Base-by-base conservation (phyloP, 2,888 invertebrate species). In the Quadriops clusia region DNA sequence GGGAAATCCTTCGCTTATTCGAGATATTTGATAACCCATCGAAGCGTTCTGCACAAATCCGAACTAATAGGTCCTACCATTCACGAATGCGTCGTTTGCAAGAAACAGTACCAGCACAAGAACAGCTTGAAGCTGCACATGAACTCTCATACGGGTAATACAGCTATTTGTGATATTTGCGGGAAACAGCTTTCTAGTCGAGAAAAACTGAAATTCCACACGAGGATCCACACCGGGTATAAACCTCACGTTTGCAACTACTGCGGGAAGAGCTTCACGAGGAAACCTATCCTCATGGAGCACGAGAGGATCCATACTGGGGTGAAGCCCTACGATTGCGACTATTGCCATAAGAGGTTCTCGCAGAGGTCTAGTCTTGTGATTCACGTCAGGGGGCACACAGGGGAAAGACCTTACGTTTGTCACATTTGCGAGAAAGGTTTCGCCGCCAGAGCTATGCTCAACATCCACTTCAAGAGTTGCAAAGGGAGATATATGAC, bases 321-420 rank as follows among this genome's bases (percentile, higher is more conserved):
- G 2, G 58, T 56, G 35, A 49, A 54, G 26, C 60, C 60, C 3
- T 59, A 58, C 37, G 46, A 50, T 29, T 74, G 74, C 53, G 63
- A 69, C 37, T 65, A 67, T 51, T 74, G 74, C 55, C 65, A 65
- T 17, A 73, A 74, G 55, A 69, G 68, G 8, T 74, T 74, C 60
- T 68, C 68, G 16, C 74, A 74, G 56, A 60, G 72, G 9, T 70
- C 72, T 40, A 74, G 73, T 39, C 64, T 74, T 39, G 72, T 72
- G 38, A 73, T 73, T 37, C 75, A 75, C 53, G 72, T 71, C 54
- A 58, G 74, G 47, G 70, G 70, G 49, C 74, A 74, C 58, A 70
- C 70, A 36, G 74, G 74, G 16, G 69, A 70, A 41, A 61, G 69
- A 38, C 74, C 74, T 0, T 74, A 72, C 58, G 60, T 57, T 32